These are phyloP conservation scores for Leptinotarsa lineolata DNA, from an alignment of 1,140 invertebrate genomes.

Conservation along the genomic window DNA sequence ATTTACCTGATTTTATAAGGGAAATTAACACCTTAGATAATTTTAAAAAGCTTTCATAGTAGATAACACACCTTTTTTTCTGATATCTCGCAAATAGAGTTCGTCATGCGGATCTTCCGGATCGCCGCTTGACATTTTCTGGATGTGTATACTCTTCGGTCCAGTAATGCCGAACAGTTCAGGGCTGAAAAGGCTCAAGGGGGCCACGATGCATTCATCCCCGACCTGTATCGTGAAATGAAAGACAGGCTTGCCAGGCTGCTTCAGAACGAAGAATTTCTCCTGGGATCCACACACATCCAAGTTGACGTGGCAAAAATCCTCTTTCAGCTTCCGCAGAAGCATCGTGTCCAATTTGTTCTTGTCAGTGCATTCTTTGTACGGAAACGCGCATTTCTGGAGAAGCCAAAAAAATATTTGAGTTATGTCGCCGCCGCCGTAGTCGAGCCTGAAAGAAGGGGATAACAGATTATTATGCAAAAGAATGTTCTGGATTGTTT, in stretches of 20 bases:
- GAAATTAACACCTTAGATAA: no score
- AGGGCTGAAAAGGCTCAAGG: constrained; percentile 85
- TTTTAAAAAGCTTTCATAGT: no score
- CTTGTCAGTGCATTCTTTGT: constrained; percentile 74
- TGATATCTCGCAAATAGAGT: constrained; percentile 86
- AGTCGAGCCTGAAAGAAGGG: constrained; percentile 67
- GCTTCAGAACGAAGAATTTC: constrained; percentile 75
- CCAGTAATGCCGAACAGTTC: constrained; percentile 87
- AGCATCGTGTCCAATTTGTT: constrained; percentile 74
- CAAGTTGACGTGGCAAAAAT: constrained; percentile 89
- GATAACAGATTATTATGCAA: not conserved
- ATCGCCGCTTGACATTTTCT: constrained; percentile 77
- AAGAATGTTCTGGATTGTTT: not conserved
- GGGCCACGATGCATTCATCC: constrained; percentile 91
- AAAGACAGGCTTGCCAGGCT: constrained; percentile 70
- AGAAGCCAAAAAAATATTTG: constrained; percentile 85
- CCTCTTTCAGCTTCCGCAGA: constrained; percentile 84
- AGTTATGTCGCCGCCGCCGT: constrained; percentile 87
- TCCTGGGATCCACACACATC: constrained; percentile 85
- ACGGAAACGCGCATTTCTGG: constrained; percentile 87
- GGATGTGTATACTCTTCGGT: constrained; percentile 70
- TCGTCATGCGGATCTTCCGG: constrained; percentile 94
- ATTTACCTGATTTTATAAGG: no score
- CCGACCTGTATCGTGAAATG: constrained; percentile 84
- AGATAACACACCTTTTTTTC: constrained; percentile 62